phyloP scores from a whole-genome alignment of 2,113 vertebrate genomes.

The Podiceps cristatus region DNA sequence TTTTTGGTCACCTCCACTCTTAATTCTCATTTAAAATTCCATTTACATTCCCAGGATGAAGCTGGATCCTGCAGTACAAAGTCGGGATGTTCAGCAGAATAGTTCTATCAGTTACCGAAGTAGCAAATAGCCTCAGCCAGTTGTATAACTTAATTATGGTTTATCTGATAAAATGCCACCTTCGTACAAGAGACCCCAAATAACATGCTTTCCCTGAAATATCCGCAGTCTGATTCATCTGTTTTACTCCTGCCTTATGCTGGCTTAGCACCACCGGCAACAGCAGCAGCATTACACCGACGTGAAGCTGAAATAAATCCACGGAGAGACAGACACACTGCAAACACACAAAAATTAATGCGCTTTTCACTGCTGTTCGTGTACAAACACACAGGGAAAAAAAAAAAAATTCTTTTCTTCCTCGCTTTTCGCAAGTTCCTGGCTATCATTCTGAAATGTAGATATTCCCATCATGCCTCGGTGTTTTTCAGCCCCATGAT shows the following conservation, averaged over 20 bases:
- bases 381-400: constrained; percentile 65
- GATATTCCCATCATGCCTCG: constrained; percentile 82
- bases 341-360: constrained; percentile 69
- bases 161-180: constrained; percentile 62
- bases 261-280: not conserved
- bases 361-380: constrained; percentile 40
- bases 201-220: constrained; percentile 36
- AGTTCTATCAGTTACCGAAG: not conserved
- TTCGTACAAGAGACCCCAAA: constrained; percentile 54
- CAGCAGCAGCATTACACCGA: not conserved
- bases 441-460: constrained; percentile 73
- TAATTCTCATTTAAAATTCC: not conserved
- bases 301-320: constrained; percentile 25
- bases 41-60: not conserved
- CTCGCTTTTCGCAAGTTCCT: constrained; percentile 30
- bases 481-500: constrained; percentile 79
- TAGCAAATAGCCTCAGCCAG: not conserved
- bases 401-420: constrained; percentile 11
- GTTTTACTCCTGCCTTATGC: constrained; percentile 17
- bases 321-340: not conserved
- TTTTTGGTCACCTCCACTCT: not conserved
- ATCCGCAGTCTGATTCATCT: not conserved
- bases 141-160: constrained; percentile 37
- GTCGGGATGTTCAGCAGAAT: not conserved
- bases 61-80: not conserved